Evolutionary conservation across 2,888 invertebrate genomes (phyloP), one percentile per base, ranked within the genome.

Genomic region (Pyralis farinalis): DNA sequence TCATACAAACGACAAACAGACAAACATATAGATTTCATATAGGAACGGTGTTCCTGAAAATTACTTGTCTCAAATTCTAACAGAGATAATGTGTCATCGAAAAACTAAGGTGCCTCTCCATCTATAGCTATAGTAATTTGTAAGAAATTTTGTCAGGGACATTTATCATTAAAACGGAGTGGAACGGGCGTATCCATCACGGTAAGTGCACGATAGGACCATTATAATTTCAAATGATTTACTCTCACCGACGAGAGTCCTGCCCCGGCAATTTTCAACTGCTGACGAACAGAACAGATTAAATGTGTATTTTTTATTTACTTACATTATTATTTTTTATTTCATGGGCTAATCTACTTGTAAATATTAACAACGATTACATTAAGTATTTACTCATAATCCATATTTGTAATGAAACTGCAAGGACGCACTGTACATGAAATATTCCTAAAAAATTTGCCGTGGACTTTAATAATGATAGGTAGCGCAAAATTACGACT

Each of bases 191-290:
- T 65, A 72, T 78, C 76, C 73, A 78, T 76, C 79, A 79, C 60
- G 56, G 49, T 71, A 67, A 73, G 71, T 66, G 71, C 67, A 55
- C 50, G 63, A 50, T 58, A 57, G 53, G 53, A 53, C 66, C 63
- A 71, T 71, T 73, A 69, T 71, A 71, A 71, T 70, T 69, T 63
- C 53, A 66, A 73, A 71, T 65, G 71, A 70, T 71, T 67, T 65
- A 71, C 66, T 58, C 55, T 49, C 47, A 49, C 55, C 54, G 58
- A 56, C 54, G 61, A 56, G 51, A 49, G 51, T 49, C 42, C 57
- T 1, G n/a, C 7, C 25, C 12, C 16, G 6, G n/a, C n/a, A n/a
- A 5, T 12, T 7, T 9, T 16, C 4, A 16, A 16, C 16, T n/a
- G 9, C 12, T 25, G 32, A 25, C 25, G 27, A 27, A 9, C n/a